Conservation (phyloP, 2,113 vertebrate genomes). For the Stegostoma tigrinum region DNA sequence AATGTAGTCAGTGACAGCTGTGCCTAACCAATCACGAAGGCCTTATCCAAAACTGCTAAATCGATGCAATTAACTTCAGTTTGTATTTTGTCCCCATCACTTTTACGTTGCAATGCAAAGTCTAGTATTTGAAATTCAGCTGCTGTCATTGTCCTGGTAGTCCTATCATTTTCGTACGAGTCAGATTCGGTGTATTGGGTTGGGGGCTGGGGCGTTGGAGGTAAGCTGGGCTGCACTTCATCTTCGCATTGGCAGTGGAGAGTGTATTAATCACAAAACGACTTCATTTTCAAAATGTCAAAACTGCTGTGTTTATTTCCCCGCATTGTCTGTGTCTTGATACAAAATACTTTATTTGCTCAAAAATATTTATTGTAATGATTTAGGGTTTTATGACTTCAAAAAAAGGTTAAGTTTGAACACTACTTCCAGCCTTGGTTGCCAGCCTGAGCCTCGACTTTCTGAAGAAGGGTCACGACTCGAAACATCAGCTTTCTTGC, state of each 20-base stretch:
- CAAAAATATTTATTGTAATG: not conserved
- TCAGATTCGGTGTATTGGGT: too few relatives aligned
- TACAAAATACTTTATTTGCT: not conserved
- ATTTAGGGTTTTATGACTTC: not conserved
- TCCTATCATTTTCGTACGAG: not conserved
- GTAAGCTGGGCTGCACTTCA: not conserved
- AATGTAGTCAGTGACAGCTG: not conserved
- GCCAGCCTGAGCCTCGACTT: not conserved
- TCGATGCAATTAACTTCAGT: not conserved
- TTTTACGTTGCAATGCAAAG: not conserved
- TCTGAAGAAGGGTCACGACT: too few relatives aligned
- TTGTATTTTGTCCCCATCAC: not conserved
- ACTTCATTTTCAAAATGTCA: not conserved
- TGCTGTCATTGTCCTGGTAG: not conserved
- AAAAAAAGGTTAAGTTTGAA: not conserved
- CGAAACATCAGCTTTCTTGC: too few relatives aligned
- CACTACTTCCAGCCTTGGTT: not conserved
- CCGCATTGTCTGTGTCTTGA: not conserved
- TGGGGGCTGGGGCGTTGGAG: too few relatives aligned
- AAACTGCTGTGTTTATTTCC: not conserved
- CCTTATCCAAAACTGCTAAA: not conserved
- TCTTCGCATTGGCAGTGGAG: not conserved
- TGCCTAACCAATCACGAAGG: too few relatives aligned
- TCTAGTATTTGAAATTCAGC: not conserved
- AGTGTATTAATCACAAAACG: too few relatives aligned